phyloP scores from a whole-genome alignment of 1,140 invertebrate genomes.

The Drosophila rhopaloa region DNA sequence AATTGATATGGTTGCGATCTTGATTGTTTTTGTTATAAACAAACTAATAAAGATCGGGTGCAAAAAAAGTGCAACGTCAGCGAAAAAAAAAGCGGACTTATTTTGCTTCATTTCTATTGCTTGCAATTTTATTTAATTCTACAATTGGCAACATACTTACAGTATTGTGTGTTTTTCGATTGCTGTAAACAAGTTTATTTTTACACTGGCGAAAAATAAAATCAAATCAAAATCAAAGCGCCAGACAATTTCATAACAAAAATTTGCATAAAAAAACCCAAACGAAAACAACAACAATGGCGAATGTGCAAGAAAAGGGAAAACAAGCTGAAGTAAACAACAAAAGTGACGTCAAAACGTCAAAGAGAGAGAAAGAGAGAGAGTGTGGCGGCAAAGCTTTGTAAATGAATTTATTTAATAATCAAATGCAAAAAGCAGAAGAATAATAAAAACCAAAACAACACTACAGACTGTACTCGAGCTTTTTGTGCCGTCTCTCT shows the following conservation, averaged over 20 bases:
- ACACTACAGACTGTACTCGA: slow-evolving; percentile 77
- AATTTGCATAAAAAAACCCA: slow-evolving; percentile 68
- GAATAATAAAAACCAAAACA: slow-evolving; percentile 60
- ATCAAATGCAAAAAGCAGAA: slow-evolving; percentile 62
- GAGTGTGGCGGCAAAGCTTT: slow-evolving; percentile 54
- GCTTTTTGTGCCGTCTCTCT: slow-evolving; percentile 35
- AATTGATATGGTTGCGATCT: slow-evolving; percentile 36
- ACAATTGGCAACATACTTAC: slow-evolving; percentile 20
- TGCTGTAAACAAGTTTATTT: slow-evolving; percentile 71
- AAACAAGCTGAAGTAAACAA: slow-evolving; percentile 79
- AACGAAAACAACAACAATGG: slow-evolving; percentile 44
- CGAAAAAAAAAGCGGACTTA: slow-evolving; percentile 17
- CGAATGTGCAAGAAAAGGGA: slow-evolving; percentile 66
- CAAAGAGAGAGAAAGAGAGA: slow-evolving; percentile 14
- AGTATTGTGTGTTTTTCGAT: slow-evolving; percentile 38
- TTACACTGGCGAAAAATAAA: slow-evolving; percentile 63
- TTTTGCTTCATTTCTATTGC: slow-evolving; percentile 29
- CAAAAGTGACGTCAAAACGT: slow-evolving; percentile 77
- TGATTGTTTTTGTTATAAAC: slow-evolving; percentile 58
- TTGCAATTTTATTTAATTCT: slow-evolving; percentile 36
- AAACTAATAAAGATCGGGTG: slow-evolving; percentile 55
- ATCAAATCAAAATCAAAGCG: slow-evolving; percentile 64
- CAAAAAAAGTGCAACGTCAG: slow-evolving; percentile 62
- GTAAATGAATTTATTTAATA: slow-evolving; percentile 78
- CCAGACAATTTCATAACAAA: slow-evolving; percentile 79